Conservation (phyloP, 1,140 invertebrate species). For the Odontomachus brunneus region DNA sequence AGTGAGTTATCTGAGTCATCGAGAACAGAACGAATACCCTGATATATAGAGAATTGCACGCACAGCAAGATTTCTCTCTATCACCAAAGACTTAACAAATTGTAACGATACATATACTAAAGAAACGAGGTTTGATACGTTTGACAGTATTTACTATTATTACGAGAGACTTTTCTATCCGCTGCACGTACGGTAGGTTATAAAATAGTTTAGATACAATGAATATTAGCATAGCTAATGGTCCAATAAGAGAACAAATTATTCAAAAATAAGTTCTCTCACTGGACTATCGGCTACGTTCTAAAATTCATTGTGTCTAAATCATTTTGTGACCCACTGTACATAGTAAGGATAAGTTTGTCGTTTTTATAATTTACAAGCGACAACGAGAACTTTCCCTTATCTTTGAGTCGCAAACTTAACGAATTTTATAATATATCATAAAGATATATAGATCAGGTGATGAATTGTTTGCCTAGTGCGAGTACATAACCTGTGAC, state of each 20-base stretch:
- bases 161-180: neutral
- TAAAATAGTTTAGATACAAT: too few species aligned
- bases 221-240: too few species aligned
- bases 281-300: too few species aligned
- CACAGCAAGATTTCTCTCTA: neutral
- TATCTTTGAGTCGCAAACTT: neutral
- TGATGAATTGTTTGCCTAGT: neutral
- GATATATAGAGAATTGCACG: neutral
- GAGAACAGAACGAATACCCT: neutral
- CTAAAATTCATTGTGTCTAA: too few species aligned
- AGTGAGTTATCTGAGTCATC: conserved; percentile 35
- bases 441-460: neutral
- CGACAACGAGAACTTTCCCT: neutral
- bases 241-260: too few species aligned
- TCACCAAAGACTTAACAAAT: conserved; percentile 13
- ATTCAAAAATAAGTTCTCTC: too few species aligned
- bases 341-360: neutral
- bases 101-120: neutral
- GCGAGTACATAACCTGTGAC: neutral
- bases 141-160: neutral
- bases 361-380: neutral
- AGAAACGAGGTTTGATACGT: conserved; percentile 28
- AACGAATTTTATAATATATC: neutral
- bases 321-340: too few species aligned
- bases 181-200: neutral